A percentile compares a stretch with the other conserved stretches of the same genome.
Evolutionary conservation across 2,888 invertebrate species (phyloP).

Genomic region (Xylota sylvarum): DNA sequence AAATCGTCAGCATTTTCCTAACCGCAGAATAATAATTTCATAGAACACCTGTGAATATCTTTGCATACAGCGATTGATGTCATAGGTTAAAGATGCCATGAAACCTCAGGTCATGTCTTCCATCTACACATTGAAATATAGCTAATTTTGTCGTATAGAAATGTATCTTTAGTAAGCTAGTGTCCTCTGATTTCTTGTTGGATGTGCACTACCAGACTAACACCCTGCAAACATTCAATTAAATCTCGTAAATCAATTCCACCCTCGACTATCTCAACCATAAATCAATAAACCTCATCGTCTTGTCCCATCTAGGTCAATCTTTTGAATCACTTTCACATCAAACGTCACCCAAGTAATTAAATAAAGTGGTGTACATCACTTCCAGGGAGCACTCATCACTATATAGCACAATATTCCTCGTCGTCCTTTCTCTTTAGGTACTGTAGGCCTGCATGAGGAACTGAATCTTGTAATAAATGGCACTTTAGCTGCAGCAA

Average conservation of each 20-base stretch:
- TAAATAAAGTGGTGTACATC: conserved; percentile 26
- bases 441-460: no score
- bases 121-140: no score
- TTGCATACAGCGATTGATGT: no score
- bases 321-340: conserved; percentile 6
- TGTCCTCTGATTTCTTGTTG: no score
- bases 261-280: neutral
- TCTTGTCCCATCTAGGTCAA: conserved; percentile 5
- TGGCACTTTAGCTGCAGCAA: neutral
- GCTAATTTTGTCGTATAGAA: no score
- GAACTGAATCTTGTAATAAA: neutral
- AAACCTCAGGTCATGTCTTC: no score
- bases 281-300: conserved; percentile 27
- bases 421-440: neutral
- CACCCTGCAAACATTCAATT: conserved; percentile 1
- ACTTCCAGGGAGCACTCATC: neutral
- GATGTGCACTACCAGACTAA: no score
- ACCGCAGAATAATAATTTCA: no score
- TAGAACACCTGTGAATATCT: no score
- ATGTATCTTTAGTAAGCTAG: no score
- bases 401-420: neutral
- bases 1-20: no score
- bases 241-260: conserved; percentile 19
- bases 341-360: conserved; percentile 35
- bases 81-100: no score